A percentile compares a stretch with the other conserved stretches of the same genome.
phyloP scores from a whole-genome alignment of 2,888 invertebrate species.

The Erebia palarica region DNA sequence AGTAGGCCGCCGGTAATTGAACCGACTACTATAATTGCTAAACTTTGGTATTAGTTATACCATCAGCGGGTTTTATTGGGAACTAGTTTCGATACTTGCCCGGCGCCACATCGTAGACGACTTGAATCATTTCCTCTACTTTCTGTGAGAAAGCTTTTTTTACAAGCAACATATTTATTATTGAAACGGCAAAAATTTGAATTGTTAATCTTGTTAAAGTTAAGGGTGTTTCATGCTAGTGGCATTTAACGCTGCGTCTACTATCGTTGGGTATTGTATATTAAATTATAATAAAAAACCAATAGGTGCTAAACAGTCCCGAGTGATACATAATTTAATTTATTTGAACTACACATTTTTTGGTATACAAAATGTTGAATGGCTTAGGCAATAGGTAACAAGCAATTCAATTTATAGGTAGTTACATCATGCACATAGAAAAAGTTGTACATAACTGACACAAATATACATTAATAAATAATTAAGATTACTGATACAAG shows the following conservation, averaged over 20 bases:
- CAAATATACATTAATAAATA: no score
- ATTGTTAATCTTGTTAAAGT: slow-evolving; percentile 17
- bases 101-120: slow-evolving; percentile 23
- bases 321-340: no score
- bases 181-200: slow-evolving; percentile 25
- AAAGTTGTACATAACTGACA: no score
- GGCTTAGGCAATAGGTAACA: no score
- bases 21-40: not conserved
- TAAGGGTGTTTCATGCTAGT: slow-evolving; percentile 3
- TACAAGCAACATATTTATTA: slow-evolving; percentile 3
- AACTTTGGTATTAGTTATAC: not conserved
- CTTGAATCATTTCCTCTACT: slow-evolving; percentile 36
- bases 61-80: slow-evolving; percentile 19
- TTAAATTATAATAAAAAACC: no score
- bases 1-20: not conserved
- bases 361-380: no score
- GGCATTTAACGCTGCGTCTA: not conserved
- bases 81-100: slow-evolving; percentile 16
- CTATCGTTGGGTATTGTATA: not conserved
- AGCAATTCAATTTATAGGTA: no score
- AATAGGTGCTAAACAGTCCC: no score
- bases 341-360: no score
- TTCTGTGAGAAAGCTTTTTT: slow-evolving; percentile 38
- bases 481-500: no score
- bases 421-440: no score